Conservation (phyloP, 2,888 invertebrate genomes). For the Tetragonula carbonaria region DNA sequence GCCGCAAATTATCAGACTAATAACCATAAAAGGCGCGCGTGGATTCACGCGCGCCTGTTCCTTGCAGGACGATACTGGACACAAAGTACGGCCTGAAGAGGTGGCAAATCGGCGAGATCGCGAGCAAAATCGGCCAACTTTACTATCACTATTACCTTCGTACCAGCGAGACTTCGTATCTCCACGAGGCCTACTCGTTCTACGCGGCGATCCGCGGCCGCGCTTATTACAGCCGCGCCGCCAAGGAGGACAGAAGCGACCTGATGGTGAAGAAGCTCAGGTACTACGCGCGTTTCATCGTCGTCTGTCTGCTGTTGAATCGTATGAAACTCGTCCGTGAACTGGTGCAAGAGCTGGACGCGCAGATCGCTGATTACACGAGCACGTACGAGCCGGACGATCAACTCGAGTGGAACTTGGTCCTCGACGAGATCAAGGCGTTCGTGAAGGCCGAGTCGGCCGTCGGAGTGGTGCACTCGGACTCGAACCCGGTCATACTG, state of each 20-base stretch:
- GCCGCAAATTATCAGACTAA: not conserved
- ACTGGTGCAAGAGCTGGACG: slow-evolving; percentile 95
- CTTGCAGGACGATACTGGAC: slow-evolving; percentile 90
- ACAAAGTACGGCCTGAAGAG: slow-evolving; percentile 97
- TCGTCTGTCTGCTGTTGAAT: slow-evolving; percentile 96
- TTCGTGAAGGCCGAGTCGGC: slow-evolving; percentile 97
- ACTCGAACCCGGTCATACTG: slow-evolving; percentile 92
- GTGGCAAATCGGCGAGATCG: slow-evolving; percentile 99
- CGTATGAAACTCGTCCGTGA: slow-evolving; percentile 97
- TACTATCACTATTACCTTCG: slow-evolving; percentile 99
- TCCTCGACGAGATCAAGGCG: slow-evolving; percentile 96
- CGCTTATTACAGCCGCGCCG: slow-evolving; percentile 96
- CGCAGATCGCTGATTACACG: slow-evolving; percentile 97
- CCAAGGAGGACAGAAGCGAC: slow-evolving; percentile 97
- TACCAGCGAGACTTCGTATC: slow-evolving; percentile 98
- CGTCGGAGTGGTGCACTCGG: slow-evolving; percentile 94
- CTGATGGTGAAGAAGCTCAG: slow-evolving; percentile 97
- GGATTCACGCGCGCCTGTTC: not conserved
- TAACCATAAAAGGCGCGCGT: slow-evolving; percentile 1
- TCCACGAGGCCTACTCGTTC: slow-evolving; percentile 98
- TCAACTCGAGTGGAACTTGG: slow-evolving; percentile 95
- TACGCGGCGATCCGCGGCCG: slow-evolving; percentile 97
- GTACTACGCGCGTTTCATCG: slow-evolving; percentile 98
- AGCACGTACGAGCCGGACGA: slow-evolving; percentile 98
- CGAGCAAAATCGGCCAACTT: slow-evolving; percentile 98